phyloP scores from a whole-genome alignment of 2,797 vertebrate species.

The Syncerus caffer region DNA sequence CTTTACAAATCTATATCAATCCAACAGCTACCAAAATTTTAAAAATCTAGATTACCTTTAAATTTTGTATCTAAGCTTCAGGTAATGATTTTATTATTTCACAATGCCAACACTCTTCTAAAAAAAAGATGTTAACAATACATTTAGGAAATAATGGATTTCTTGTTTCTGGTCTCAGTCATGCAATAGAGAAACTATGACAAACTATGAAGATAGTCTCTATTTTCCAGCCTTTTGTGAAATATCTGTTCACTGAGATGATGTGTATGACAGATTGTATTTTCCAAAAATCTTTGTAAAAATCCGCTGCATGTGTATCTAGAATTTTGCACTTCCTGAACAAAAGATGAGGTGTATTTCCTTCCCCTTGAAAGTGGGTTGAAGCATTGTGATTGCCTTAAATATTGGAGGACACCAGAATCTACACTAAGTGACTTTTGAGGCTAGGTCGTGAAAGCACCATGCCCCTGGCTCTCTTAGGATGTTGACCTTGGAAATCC shows the following conservation, averaged over 20 bases:
- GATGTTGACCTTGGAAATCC: background rate
- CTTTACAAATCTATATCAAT: background rate
- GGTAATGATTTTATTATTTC: background rate
- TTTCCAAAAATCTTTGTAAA: background rate
- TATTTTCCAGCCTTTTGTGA: background rate
- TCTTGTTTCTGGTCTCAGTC: background rate
- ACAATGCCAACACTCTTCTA: background rate
- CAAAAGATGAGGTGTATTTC: background rate
- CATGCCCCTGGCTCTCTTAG: fast-evolving
- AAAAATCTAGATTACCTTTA: background rate
- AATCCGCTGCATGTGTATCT: fast-evolving
- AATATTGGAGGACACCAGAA: too few relatives aligned
- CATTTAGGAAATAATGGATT: background rate
- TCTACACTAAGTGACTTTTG: fast-evolving
- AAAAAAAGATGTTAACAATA: background rate
- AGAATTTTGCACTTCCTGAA: background rate
- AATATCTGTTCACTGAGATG: background rate
- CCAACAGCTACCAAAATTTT: background rate
- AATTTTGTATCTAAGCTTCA: background rate
- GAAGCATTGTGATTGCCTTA: background rate
- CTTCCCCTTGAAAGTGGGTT: background rate
- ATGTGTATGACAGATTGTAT: too few relatives aligned
- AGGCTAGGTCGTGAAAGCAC: too few relatives aligned
- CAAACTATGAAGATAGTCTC: background rate
- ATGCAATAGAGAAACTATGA: background rate